Conservation (phyloP, 1,140 invertebrate genomes). For the Cepaea nemoralis region DNA sequence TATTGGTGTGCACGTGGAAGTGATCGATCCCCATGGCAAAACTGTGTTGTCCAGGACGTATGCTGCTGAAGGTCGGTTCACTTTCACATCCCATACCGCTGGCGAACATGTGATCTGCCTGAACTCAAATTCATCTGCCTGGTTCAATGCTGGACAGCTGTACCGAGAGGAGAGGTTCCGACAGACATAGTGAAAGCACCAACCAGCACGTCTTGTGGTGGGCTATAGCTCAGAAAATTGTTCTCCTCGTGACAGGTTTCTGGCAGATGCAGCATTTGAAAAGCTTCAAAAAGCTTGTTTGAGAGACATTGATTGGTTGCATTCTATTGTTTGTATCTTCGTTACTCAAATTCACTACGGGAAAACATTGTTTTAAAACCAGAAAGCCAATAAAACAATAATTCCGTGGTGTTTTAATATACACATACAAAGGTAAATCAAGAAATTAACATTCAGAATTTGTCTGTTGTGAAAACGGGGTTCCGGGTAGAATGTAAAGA, state of each 20-base stretch:
- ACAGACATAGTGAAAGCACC: conserved; percentile 95
- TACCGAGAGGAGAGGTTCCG: conserved; percentile 98
- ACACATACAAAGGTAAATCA: too few relatives aligned
- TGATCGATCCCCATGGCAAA: conserved; percentile 87
- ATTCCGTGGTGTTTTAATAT: too few relatives aligned
- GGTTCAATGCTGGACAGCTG: conserved; percentile 83
- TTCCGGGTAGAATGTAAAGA: too few relatives aligned
- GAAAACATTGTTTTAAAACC: too few relatives aligned
- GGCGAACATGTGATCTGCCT: conserved; percentile 73
- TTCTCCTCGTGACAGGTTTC: conserved; percentile 84
- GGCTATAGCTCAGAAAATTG: conserved; percentile 92
- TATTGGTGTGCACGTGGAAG: conserved; percentile 99
- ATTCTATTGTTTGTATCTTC: too few relatives aligned
- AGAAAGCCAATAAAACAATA: too few relatives aligned
- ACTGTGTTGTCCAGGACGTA: conserved; percentile 77
- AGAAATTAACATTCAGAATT: too few relatives aligned
- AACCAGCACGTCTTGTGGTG: conserved; percentile 97
- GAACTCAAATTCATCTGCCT: conserved; percentile 26
- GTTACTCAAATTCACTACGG: too few relatives aligned
- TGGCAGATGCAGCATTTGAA: conserved; percentile 85
- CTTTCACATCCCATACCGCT: conserved; percentile 95
- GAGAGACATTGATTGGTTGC: too few relatives aligned
- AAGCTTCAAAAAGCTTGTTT: conserved; percentile 99
- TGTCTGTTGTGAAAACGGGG: too few relatives aligned
- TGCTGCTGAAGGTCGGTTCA: conserved; percentile 93